Evolutionary conservation across 2,113 vertebrate genomes (phyloP).

Genomic region (Tautogolabrus adspersus): DNA sequence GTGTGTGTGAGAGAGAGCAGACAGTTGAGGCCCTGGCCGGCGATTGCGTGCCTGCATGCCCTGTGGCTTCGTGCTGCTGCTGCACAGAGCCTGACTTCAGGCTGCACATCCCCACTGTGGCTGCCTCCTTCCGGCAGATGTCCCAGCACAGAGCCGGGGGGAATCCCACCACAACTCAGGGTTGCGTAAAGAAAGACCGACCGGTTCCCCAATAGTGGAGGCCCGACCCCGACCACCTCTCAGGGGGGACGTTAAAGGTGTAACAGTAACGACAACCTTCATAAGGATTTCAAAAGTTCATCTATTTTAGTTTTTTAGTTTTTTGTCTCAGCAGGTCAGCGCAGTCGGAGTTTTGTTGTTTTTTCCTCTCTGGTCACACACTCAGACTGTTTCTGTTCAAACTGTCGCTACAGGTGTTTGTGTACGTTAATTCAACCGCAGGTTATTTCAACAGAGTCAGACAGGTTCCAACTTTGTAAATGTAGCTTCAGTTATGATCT

Average conservation of each 20-base stretch:
- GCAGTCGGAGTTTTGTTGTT: conserved; percentile 2
- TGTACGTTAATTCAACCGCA: neutral
- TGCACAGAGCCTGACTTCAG: conserved; percentile 79
- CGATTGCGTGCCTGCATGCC: conserved; percentile 73
- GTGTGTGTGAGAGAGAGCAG: conserved; percentile 42
- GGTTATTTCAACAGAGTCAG: neutral
- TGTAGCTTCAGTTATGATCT: neutral
- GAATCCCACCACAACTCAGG: conserved; percentile 88
- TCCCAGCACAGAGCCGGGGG: conserved; percentile 85
- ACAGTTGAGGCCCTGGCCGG: conserved; percentile 80
- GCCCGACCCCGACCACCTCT: conserved; percentile 31
- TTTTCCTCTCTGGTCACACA: conserved; percentile 12
- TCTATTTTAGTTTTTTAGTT: conserved; percentile 2
- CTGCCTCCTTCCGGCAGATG: conserved; percentile 93
- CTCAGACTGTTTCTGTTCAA: conserved; percentile 10
- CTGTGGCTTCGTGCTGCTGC: conserved; percentile 88
- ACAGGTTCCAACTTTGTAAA: neutral
- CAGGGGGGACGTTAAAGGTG: conserved; percentile 42
- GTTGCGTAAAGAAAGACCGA: conserved; percentile 84
- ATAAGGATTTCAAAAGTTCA: neutral
- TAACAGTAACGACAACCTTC: conserved; percentile 24
- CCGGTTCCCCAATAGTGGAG: conserved; percentile 55
- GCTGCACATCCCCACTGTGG: conserved; percentile 89
- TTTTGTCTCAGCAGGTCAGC: conserved; percentile 15
- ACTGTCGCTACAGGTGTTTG: conserved; percentile 33